Conservation (phyloP, 2,113 vertebrate species). For the Pampusana beccarii region DNA sequence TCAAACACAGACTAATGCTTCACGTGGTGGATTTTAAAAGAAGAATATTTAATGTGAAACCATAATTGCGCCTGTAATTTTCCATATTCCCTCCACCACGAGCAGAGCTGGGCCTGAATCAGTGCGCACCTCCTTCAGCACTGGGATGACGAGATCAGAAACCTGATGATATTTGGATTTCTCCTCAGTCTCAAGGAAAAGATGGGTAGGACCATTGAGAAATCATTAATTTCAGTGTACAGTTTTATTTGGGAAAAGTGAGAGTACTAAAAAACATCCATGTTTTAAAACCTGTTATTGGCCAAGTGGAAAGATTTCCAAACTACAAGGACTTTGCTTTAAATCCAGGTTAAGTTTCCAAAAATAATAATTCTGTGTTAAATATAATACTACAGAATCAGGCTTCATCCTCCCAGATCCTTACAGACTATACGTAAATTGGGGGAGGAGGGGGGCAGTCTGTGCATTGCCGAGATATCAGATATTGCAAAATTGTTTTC, state of each 20-base stretch:
- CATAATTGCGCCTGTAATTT: slow-evolving; percentile 41
- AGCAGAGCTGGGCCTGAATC: not conserved
- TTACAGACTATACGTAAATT: fast-evolving
- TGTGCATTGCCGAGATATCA: not conserved
- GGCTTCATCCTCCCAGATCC: not conserved
- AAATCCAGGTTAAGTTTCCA: not conserved
- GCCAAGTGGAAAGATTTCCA: not conserved
- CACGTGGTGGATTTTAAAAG: not conserved
- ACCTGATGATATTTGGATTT: not conserved
- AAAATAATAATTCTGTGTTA: not conserved
- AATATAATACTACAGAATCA: not conserved
- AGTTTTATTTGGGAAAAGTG: not conserved
- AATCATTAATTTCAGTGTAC: not conserved
- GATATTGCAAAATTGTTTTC: not conserved
- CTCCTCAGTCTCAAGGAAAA: not conserved
- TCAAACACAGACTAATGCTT: slow-evolving; percentile 46
- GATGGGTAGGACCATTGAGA: not conserved
- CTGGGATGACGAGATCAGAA: not conserved
- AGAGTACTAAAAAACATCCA: not conserved
- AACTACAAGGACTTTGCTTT: not conserved
- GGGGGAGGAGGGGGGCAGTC: not conserved
- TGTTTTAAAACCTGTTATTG: not conserved
- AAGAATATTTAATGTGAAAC: slow-evolving; percentile 30
- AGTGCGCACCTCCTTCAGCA: not conserved
- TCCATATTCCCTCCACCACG: not conserved